Conservation (phyloP, 2,888 invertebrate genomes). For the Lasioglossum calceatum region DNA sequence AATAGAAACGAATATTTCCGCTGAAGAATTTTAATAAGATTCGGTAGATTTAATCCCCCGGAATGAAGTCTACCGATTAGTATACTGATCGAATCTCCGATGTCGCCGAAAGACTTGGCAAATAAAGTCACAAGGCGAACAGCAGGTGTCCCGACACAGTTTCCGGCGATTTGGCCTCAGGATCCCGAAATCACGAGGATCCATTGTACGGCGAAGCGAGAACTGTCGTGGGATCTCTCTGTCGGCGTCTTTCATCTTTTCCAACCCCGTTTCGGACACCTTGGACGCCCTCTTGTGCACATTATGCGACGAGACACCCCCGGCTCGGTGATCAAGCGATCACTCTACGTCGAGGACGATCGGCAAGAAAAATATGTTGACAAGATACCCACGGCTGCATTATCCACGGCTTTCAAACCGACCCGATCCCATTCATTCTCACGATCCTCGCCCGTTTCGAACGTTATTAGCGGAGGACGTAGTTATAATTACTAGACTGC, state of each 20-base stretch:
- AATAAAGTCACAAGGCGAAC: conserved; percentile 83
- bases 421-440: conserved; percentile 10
- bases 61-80: background rate
- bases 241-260: conserved; percentile 82
- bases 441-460: conserved; percentile 13
- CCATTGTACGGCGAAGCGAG: conserved; percentile 77
- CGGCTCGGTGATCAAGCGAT: conserved; percentile 37
- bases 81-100: background rate
- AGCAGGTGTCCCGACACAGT: conserved; percentile 81
- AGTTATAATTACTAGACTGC: too few species aligned
- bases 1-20: background rate
- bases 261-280: conserved; percentile 71
- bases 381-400: conserved; percentile 41
- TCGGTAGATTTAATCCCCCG: background rate
- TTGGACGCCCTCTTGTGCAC: conserved; percentile 65
- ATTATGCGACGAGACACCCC: conserved; percentile 74
- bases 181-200: conserved; percentile 77
- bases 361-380: conserved; percentile 48
- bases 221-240: conserved; percentile 81
- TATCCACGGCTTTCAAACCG: conserved; percentile 31
- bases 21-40: background rate
- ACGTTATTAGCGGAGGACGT: background rate
- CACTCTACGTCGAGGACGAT: conserved; percentile 18
- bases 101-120: conserved; percentile 49
- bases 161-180: conserved; percentile 69